Percentiles rank a stretch among this genome's conserved stretches.
Conservation (phyloP, 2,113 vertebrate species). For the Scopus umbretta region DNA sequence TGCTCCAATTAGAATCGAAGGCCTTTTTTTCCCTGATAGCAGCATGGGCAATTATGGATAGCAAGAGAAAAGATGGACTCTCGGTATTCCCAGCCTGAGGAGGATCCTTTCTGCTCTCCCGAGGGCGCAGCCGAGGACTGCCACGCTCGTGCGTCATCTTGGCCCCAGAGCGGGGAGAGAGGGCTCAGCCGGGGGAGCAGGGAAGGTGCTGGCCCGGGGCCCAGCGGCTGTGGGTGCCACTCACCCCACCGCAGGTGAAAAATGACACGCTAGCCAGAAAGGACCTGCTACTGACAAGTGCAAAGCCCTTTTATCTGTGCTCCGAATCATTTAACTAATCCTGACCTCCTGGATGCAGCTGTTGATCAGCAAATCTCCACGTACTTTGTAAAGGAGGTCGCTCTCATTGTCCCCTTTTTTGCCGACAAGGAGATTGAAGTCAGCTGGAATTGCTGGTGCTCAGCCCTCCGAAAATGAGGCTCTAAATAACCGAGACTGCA, state of each 20-base stretch:
- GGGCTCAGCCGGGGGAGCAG: neutral
- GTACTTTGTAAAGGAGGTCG: neutral
- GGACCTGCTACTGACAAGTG: too few species aligned
- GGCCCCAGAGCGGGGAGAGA: neutral
- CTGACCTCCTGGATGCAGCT: neutral
- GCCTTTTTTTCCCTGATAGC: neutral
- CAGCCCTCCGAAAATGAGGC: neutral
- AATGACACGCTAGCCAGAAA: neutral
- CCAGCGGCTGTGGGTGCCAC: neutral
- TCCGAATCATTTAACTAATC: neutral
- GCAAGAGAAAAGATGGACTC: fast-evolving
- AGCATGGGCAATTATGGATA: neutral
- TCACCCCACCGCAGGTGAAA: neutral
- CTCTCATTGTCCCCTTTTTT: neutral
- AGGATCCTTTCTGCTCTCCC: neutral
- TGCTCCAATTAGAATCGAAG: fast-evolving
- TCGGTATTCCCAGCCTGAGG: fast-evolving
- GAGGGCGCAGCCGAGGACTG: neutral
- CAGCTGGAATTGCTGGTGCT: neutral
- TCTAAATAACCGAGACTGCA: neutral
- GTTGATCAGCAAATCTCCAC: neutral
- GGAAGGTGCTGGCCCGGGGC: neutral
- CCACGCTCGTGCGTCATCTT: fast-evolving
- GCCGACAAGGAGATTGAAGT: neutral
- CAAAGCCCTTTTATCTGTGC: neutral